Percentiles rank a stretch among this genome's conserved stretches.
Evolutionary conservation across 2,888 invertebrate genomes (phyloP).

Genomic region (Lochmaea capreae): DNA sequence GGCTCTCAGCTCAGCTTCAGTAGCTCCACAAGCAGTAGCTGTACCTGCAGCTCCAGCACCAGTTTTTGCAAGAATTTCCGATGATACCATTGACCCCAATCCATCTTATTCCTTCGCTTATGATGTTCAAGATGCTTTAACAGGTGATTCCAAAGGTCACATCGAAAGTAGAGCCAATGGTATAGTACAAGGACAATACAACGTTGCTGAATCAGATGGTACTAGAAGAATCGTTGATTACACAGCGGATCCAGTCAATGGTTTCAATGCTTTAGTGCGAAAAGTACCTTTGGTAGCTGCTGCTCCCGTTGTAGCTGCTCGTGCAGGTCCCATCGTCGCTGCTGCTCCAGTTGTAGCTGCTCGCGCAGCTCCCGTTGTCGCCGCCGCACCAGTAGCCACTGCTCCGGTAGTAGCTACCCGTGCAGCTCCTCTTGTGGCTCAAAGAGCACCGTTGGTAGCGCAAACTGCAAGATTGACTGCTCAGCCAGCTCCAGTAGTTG

Average conservation of each 20-base stretch:
- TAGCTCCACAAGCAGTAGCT: constrained; percentile 48
- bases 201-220: constrained; percentile 74
- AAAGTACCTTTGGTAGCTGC: constrained; percentile 68
- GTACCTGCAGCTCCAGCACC: constrained; percentile 54
- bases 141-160: constrained; percentile 71
- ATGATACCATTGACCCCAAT: constrained; percentile 69
- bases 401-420: constrained; percentile 48
- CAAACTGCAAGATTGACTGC: constrained; percentile 20
- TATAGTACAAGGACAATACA: constrained; percentile 74
- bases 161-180: constrained; percentile 71
- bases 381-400: constrained; percentile 52
- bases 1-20: constrained; percentile 40
- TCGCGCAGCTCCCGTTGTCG: constrained; percentile 51
- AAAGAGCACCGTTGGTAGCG: constrained; percentile 1
- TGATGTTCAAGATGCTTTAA: constrained; percentile 75
- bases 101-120: constrained; percentile 78
- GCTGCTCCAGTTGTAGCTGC: constrained; percentile 47
- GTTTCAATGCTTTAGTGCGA: constrained; percentile 76
- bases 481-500: constrained; percentile 17
- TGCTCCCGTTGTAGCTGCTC: constrained; percentile 49
- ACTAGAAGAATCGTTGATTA: constrained; percentile 73
- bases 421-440: constrained; percentile 37
- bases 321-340: constrained; percentile 54
- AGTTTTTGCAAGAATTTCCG: constrained; percentile 64
- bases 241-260: constrained; percentile 74